These are phyloP conservation scores for Lutjanus erythropterus DNA, from an alignment of 2,113 vertebrate genomes.

Conservation along the genomic window DNA sequence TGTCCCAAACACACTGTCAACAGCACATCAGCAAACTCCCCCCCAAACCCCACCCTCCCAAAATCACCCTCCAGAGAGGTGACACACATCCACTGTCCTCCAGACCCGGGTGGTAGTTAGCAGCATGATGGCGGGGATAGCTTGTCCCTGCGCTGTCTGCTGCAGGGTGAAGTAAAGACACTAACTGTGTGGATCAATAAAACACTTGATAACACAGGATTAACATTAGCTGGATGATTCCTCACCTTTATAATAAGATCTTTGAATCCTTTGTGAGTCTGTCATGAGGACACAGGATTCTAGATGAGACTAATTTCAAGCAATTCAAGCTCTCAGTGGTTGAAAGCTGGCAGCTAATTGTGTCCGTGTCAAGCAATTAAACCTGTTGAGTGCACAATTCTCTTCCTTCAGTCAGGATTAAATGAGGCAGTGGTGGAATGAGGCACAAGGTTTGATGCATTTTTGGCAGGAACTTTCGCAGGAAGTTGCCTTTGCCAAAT, in stretches of 20 bases:
- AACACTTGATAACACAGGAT: background rate
- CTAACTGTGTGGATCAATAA: background rate
- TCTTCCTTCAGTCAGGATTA: background rate
- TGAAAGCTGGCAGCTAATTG: background rate
- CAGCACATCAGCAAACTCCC: constrained; percentile 52
- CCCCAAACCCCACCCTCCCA: background rate
- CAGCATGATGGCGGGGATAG: background rate
- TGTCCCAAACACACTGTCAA: constrained; percentile 61
- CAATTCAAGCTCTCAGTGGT: background rate
- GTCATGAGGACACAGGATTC: background rate
- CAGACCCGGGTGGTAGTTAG: background rate
- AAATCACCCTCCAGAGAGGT: constrained; percentile 53
- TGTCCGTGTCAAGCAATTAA: background rate
- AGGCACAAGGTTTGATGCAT: background rate
- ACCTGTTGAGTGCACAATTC: background rate
- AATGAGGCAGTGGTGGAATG: background rate
- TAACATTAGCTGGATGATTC: background rate
- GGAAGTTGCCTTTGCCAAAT: background rate
- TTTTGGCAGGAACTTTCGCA: constrained; percentile 3
- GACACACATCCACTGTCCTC: constrained; percentile 50
- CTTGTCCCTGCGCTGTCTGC: background rate
- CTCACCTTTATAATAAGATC: background rate
- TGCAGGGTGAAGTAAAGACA: background rate
- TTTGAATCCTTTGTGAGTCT: background rate
- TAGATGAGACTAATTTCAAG: background rate